Conservation (phyloP, 2,888 invertebrate genomes). For the Gymnoscelis rufifasciata region DNA sequence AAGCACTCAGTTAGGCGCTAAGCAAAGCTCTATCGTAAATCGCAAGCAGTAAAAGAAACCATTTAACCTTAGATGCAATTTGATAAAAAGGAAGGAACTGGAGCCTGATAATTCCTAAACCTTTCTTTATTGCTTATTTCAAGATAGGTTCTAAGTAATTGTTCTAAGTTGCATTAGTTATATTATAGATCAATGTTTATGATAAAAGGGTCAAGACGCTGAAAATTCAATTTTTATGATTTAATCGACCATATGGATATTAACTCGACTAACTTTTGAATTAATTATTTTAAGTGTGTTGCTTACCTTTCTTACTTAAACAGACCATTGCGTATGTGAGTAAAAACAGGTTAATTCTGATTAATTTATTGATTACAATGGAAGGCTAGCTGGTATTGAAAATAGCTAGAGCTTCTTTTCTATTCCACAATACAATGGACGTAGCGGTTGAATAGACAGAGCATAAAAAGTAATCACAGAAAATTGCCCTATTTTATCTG, state of each 20-base stretch:
- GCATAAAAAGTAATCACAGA: slow-evolving; percentile 38
- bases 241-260: no score
- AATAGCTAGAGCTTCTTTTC: slow-evolving; percentile 24
- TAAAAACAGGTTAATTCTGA: background rate
- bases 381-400: slow-evolving; percentile 21
- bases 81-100: background rate
- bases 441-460: slow-evolving; percentile 46
- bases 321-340: no score
- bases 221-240: no score
- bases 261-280: no score
- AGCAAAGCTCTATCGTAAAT: background rate
- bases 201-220: no score
- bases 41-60: background rate
- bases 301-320: no score
- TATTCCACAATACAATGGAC: slow-evolving; percentile 24
- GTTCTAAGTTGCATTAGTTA: background rate
- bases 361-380: slow-evolving; percentile 27
- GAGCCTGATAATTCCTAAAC: background rate
- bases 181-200: no score
- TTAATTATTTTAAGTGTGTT: no score
- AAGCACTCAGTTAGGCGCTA: no score
- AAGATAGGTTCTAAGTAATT: background rate
- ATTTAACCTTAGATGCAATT: background rate
- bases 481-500: slow-evolving; percentile 34
- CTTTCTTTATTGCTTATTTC: background rate